Evolutionary conservation across 2,113 vertebrate genomes (phyloP), one percentile per base, ranked within the genome.

Genomic region (Nerophis lumbriciformis): DNA sequence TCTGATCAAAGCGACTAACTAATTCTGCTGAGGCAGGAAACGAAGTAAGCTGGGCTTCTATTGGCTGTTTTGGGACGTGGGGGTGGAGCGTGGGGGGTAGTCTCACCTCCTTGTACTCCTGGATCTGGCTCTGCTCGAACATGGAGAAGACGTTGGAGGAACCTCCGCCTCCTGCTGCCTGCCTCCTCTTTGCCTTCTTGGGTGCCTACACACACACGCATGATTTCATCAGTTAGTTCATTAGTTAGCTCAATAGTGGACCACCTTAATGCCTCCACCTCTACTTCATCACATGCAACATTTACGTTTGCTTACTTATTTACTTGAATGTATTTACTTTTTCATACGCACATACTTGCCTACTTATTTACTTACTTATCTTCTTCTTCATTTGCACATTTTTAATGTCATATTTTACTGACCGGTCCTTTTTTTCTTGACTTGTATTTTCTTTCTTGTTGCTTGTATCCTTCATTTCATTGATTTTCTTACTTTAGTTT

Each of bases 81-180:
- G 51, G 5, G 0, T 53, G 2, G 2, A n/a, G 9, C 8, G 15
- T 14, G 1, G 0, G 4, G 48, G 52, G 0, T 45, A 56, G 59
- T 63, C 83, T 91, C 81, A 94, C 94, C 93, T 96, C 94, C 76
- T 95, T 94, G 89, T 95, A 95, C 90, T 96, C 94, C 90, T 95
- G 94, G 76, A 96, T 96, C 88, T 95, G 94, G 84, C 93, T 94
- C 90, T 96, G 94, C 88, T 96, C 94, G 65, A 95, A 95, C 93
- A 94, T 95, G 87, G 94, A 95, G 90, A 96, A 95, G 68, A 96
- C 94, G 6, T 90, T 96, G 89, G 94, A 95, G 85, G 93, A 92
- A 35, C 93, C 93, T 0, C 89, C 42, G 0, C 87, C 86, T 92
- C 90, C 79, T 78, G 86, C 73, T 64, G 85, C 89, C 76, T 71